Evolutionary conservation across 2,113 vertebrate genomes (phyloP), one percentile per base, ranked within the genome.

Genomic region (Elanus axillaris): DNA sequence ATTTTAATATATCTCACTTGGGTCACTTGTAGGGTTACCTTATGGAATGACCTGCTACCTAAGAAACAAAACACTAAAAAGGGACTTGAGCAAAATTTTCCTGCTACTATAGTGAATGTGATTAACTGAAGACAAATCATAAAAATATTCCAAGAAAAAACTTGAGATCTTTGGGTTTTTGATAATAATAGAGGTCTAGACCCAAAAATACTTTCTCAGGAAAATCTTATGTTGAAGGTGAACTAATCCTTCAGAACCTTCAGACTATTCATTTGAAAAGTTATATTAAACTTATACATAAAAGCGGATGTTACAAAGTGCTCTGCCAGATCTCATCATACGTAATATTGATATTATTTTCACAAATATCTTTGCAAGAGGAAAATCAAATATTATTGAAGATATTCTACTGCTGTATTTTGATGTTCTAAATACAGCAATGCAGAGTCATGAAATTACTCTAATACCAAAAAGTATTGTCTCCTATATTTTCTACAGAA

Each of bases 1-100:
- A 93, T 93, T 97, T 98, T 96, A 93, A 68, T 97, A 75, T 96
- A 82, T 86, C 67, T 96, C 60, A 86, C 45, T 96, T 97, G 95
- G 91, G 94, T 97, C 96, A 94, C 68, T 88, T 94, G 36, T 83
- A 88, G 63, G 69, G 45, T 94, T 97, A 80, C 93, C 90, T 98
- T 97, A 95, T 71, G 90, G 77, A 79, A 52, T 84, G 85, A 95
- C 71, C 88, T 94, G 55, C 79, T 96, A 92, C 96, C 68, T 93
- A 93, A 96, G 77, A 80, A 96, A 96, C 48, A 94, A 90, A 94
- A 64, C 67, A 77, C 11, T 77, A 50, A 96, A 93, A 88, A 96
- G 13, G 32, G 69, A 85, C 66, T 97, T 86, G 23, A 90, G 20
- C 45, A 87, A 93, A 69, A 26, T 86, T 71, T 74, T 85, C 29